These are phyloP conservation scores for Phylloscopus collybita DNA, from an alignment of 2,797 vertebrate genomes.

Conservation along the genomic window DNA sequence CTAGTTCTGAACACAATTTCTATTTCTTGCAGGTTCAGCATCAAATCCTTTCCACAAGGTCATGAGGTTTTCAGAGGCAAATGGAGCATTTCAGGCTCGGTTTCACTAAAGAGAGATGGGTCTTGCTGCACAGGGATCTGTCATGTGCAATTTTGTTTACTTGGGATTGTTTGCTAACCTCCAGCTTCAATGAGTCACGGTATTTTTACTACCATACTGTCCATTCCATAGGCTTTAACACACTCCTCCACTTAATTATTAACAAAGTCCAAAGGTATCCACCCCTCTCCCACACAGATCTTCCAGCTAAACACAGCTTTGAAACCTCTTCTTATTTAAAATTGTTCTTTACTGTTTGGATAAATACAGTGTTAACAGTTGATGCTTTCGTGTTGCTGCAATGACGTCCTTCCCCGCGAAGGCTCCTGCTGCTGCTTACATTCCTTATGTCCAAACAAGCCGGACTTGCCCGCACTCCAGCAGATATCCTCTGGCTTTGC, in stretches of 20 bases:
- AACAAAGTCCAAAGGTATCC: conserved; percentile 64
- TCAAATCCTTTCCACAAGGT: background rate
- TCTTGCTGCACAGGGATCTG: background rate
- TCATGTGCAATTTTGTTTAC: conserved; percentile 50
- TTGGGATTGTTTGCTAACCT: conserved; percentile 44
- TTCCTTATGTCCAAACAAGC: background rate
- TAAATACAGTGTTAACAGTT: conserved; percentile 22
- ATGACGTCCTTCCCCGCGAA: background rate
- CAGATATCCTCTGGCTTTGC: background rate
- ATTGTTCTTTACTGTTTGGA: background rate
- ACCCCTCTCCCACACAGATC: conserved; percentile 65
- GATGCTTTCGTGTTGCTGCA: background rate
- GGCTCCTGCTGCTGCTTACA: background rate
- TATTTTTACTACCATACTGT: conserved; percentile 52
- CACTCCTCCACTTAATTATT: conserved; percentile 61
- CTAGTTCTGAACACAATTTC: background rate
- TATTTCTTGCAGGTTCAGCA: background rate
- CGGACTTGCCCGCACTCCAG: fast-evolving
- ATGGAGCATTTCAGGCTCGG: background rate
- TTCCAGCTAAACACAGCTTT: conserved; percentile 46
- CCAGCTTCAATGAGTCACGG: conserved; percentile 37
- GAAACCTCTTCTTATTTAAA: conserved; percentile 39
- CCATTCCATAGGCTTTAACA: conserved; percentile 57
- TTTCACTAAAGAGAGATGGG: background rate
- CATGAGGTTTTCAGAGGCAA: background rate